phyloP scores from a whole-genome alignment of 2,797 vertebrate species.

The Chaunax sp. region DNA sequence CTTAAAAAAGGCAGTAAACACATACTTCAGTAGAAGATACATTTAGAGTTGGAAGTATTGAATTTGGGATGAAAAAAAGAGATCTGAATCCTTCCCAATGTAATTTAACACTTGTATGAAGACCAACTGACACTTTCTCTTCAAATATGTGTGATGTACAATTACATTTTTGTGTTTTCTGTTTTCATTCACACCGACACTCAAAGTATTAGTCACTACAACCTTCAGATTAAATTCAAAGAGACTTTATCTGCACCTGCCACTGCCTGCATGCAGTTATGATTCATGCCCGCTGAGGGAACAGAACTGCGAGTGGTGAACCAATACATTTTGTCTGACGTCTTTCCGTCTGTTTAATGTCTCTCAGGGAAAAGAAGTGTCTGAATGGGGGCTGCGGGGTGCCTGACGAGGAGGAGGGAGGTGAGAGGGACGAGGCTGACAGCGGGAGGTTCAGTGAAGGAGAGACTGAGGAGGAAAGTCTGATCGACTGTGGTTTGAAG shows the following conservation, averaged over 20 bases:
- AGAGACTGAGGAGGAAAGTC: conserved; percentile 89
- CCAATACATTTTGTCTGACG: conserved; percentile 23
- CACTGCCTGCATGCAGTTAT: conserved; percentile 27
- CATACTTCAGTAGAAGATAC: neutral
- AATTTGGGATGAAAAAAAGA: neutral
- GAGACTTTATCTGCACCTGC: conserved; percentile 29
- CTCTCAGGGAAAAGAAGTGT: conserved; percentile 88
- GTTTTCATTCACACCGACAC: conserved; percentile 28
- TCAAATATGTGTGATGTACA: conserved; percentile 6
- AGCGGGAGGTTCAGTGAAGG: conserved; percentile 85
- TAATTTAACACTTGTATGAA: neutral
- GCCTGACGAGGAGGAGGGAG: conserved; percentile 89
- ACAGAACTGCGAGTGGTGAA: conserved; percentile 26
- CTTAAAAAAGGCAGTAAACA: neutral
- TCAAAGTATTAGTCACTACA: conserved; percentile 37
- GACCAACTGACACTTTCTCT: conserved; percentile 7
- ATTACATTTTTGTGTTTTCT: conserved; percentile 6
- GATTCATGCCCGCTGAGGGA: conserved; percentile 36
- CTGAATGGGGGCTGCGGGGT: conserved; percentile 94
- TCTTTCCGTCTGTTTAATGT: conserved; percentile 23
- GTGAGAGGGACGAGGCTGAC: conserved; percentile 86
- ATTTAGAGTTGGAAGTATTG: neutral
- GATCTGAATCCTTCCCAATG: neutral
- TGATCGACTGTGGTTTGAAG: conserved; percentile 92
- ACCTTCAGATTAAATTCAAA: conserved; percentile 32